Evolutionary conservation across 1,140 invertebrate genomes (phyloP).

Genomic region (Cydia pomonella): DNA sequence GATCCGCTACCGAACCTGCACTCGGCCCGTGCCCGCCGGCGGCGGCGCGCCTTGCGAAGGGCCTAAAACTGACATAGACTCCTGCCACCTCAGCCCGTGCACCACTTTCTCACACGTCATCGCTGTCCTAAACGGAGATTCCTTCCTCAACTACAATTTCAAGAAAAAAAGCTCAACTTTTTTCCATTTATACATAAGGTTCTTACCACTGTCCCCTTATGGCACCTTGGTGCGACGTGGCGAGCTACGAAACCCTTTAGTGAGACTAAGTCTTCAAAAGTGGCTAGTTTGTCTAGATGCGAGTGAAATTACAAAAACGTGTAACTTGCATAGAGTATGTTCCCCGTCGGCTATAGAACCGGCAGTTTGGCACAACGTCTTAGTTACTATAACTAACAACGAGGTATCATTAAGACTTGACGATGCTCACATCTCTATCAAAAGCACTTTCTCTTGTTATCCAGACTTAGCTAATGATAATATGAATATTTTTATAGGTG

Average conservation of each 20-base stretch:
- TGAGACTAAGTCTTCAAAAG: slow-evolving; percentile 64
- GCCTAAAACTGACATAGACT: slow-evolving; percentile 57
- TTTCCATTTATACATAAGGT: slow-evolving; percentile 68
- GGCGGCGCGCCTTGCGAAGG: slow-evolving; percentile 56
- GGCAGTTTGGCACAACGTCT: slow-evolving; percentile 58
- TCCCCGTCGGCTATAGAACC: slow-evolving; percentile 54
- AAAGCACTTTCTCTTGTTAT: slow-evolving; percentile 58
- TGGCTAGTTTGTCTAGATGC: slow-evolving; percentile 70
- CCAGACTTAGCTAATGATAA: slow-evolving; percentile 58
- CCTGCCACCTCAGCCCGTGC: slow-evolving; percentile 66
- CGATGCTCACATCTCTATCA: slow-evolving; percentile 52
- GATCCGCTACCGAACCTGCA: slow-evolving; percentile 63
- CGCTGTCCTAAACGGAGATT: slow-evolving; percentile 65
- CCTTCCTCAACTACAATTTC: slow-evolving; percentile 62
- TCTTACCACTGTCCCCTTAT: slow-evolving; percentile 66
- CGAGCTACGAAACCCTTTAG: slow-evolving; percentile 44
- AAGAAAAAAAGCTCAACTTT: slow-evolving; percentile 56
- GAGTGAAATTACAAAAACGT: slow-evolving; percentile 52
- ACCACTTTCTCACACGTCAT: slow-evolving; percentile 57
- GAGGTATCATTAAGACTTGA: slow-evolving; percentile 59
- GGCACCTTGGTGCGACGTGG: slow-evolving; percentile 61
- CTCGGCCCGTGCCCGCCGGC: slow-evolving; percentile 62
- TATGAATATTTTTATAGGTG: slow-evolving; percentile 60
- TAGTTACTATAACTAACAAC: slow-evolving; percentile 63
- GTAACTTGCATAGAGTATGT: slow-evolving; percentile 57